Base-by-base conservation (phyloP, 2,888 invertebrate species). In the Ariolimax columbianus region DNA sequence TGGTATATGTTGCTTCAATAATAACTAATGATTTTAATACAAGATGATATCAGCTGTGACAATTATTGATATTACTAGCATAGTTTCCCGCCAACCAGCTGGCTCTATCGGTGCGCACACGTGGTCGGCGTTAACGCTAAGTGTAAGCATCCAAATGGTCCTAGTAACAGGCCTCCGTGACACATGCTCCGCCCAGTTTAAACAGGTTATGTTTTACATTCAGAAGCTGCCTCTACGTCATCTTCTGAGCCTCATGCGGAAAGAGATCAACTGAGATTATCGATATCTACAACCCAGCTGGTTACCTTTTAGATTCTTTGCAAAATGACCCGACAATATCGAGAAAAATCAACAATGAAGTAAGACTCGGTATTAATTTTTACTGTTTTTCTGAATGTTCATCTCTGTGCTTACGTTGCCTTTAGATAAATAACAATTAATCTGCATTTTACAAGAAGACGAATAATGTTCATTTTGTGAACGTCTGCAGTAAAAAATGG, bases 361-460 rank as follows among this genome's bases (percentile, higher is more conserved):
- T 43, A 43, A 73, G 26, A 26, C 43, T 1, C n/a, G n/a, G n/a
- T n/a, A 9, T 9, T 43, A 43, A 17, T 0, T 14, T 1, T 7
- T 0, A 0, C 17, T 19, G 47, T 43, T 73, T 43, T 47, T 73
- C 73, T 43, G 3, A 73, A 43, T 4, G 17, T 14, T 47, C 47
- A 26, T 43, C 6, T 14, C 9, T 73, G n/a, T 14, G 1, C n/a
- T n/a, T 11, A 40, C 30, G 73, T n/a, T n/a, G 30, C 40, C 0
- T 23, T 73, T 43, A 47, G n/a, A 73, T 47, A 40, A 73, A 43
- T 43, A 47, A 43, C 9, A 73, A 43, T 73, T 73, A 47, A 73
- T 14, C 43, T 73, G 30, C 26, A 11, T 11, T 11, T 0, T 14
- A n/a, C n/a, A 30, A 73, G 14, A 73, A 30, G 47, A 47, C 43